Conservation (phyloP, 2,797 vertebrate species). For the Squalus acanthias region DNA sequence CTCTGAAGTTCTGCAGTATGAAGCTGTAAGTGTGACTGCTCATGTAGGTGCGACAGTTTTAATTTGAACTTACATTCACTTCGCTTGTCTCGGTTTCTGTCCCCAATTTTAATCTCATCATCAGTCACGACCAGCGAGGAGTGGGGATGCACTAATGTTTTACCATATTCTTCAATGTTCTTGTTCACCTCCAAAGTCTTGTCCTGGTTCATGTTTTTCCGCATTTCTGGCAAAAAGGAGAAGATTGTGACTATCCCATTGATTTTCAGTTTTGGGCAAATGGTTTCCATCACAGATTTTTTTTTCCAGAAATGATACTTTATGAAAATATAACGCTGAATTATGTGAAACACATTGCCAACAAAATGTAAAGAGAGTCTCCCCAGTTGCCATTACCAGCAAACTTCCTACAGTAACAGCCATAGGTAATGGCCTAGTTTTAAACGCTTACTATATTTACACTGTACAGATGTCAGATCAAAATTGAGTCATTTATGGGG, state of each 20-base stretch:
- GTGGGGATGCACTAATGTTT: constrained; percentile 47
- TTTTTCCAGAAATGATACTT: background rate
- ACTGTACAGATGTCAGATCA: background rate
- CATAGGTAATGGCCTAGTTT: background rate
- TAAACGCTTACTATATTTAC: background rate
- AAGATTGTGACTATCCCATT: background rate
- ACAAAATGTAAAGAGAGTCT: background rate
- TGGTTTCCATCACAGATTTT: background rate
- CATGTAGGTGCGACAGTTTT: background rate
- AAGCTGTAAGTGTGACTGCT: background rate
- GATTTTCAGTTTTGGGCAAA: background rate
- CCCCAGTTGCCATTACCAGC: background rate
- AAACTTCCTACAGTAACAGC: background rate
- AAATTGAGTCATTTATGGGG: background rate
- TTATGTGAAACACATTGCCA: background rate
- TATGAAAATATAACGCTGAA: background rate
- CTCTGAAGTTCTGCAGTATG: background rate
- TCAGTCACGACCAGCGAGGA: constrained; percentile 41
- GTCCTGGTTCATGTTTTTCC: constrained; percentile 83
- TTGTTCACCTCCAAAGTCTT: constrained; percentile 61
- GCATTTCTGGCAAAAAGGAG: constrained; percentile 62
- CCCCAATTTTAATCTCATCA: background rate
- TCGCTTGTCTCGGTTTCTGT: background rate
- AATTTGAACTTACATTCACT: constrained; percentile 42
- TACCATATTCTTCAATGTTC: constrained; percentile 61